Evolutionary conservation across 1,140 invertebrate species (phyloP).

Genomic region (Apocrypta bakeri): DNA sequence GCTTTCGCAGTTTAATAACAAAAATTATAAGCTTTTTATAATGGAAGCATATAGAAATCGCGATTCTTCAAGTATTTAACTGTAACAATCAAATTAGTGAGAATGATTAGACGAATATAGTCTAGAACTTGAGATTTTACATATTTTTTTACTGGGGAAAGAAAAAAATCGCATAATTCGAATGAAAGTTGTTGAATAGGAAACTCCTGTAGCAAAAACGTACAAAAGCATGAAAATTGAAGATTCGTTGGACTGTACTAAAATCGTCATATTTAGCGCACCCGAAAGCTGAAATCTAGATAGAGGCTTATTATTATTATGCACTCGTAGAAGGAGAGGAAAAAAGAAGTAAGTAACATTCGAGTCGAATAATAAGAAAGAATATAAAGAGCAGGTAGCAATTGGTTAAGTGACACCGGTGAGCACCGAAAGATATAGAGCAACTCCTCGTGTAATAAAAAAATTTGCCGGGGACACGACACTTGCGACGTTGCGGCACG

Average conservation of each 20-base stretch:
- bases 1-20: neutral
- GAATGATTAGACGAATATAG: too few species aligned
- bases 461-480: slow-evolving; percentile 16
- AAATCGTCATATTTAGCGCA: too few species aligned
- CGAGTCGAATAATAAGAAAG: neutral
- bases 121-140: too few species aligned
- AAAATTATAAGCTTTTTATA: neutral
- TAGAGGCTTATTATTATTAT: too few species aligned
- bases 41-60: neutral
- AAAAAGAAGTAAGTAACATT: neutral
- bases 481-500: neutral
- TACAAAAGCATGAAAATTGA: neutral
- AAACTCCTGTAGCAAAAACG: neutral
- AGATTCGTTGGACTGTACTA: too few species aligned
- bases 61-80: neutral
- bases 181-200: neutral
- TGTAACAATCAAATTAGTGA: too few species aligned
- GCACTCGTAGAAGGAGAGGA: neutral
- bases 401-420: slow-evolving; percentile 16
- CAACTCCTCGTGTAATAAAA: neutral
- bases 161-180: too few species aligned
- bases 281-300: too few species aligned
- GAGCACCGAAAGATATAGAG: slow-evolving; percentile 9
- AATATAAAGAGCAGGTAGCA: neutral
- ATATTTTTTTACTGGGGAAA: too few species aligned